Evolutionary conservation across 1,140 invertebrate species (phyloP), one percentile per base, ranked within the genome.

Genomic region (Probaryconus sp.): DNA sequence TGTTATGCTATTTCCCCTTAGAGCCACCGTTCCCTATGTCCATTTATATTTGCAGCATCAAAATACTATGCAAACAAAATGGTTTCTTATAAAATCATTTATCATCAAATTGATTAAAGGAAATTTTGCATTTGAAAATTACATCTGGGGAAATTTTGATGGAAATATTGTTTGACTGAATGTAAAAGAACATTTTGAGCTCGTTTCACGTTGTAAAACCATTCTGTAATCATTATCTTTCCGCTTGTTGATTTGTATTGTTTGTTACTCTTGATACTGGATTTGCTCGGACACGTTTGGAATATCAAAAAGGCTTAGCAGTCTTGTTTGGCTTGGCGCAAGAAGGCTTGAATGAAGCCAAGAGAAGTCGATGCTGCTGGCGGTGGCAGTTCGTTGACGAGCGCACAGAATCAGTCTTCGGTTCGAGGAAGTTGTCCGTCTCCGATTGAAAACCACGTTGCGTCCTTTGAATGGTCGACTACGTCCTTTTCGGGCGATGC

Each of bases 331-430:
- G 33, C 40, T 63, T 35, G 38, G 58, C 56, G 71, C 70, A 76
- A 79, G 78, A 80, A 79, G 53, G 42, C 51, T 75, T 82, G 80
- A 83, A 83, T 82, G 81, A 72, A 81, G 58, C 50, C 35, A 43
- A 51, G 31, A 38, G 33, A 13, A 9, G n/a, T 48, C 16, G 48
- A 10, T 38, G 20, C 58, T 5, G 28, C 31, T n/a, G 35, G 28
- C 33, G 14, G 33, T 13, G 31, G 5, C 7, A 20, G 30, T 13
- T 40, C 43, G 68, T 53, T 72, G 74, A 73, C 61, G 37, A 77
- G 64, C 45, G 35, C 42, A 18, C 68, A 73, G 71, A 79, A 77
- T 74, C 51, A 60, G 43, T 43, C 31, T 33, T 38, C 70, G 76
- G 42, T 80, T 80, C 79, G 77, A 70, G 76, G 76, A 79, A 81